Evolutionary conservation across 2,888 invertebrate genomes (phyloP), one percentile per base, ranked within the genome.

Genomic region (Hyalella azteca): DNA sequence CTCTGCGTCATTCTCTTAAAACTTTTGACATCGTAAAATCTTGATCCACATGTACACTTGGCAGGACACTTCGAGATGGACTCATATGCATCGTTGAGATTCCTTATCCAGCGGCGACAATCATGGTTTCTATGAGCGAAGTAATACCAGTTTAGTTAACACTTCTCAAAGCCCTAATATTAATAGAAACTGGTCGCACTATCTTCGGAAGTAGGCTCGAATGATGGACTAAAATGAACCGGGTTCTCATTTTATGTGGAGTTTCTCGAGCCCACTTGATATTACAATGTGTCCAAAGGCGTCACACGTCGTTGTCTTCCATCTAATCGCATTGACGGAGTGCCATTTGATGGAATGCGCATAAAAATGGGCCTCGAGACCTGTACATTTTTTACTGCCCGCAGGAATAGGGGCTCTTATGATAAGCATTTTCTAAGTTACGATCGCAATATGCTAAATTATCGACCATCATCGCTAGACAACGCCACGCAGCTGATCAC

Each of bases 281-380:
- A 54, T 54, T 54, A 54, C 54, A 26, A 7, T 54, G 26, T 54
- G 54, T 54, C 26, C 26, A 29, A 54, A 54, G 54, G 54, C 54
- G 54, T 22, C 13, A 29, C 5, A 19, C 22, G 26, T 36, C 66
- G 32, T 36, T 19, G 19, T n/a, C 9, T 29, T 7, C 29, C 32
- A 66, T 66, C 66, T 66, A 36, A 66, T 66, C 66, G 66, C 66
- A 66, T 66, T 66, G 66, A 66, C 36, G 66, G 66, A 66, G 66
- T 36, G 66, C 36, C 66, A 66, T 66, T 66, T 66, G 66, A 66
- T 66, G 66, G 66, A 66, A 66, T 66, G 66, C 36, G 36, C 66
- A 36, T 36, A 66, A 66, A 66, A 66, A 32, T 19, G n/a, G 32
- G 66, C 19, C 32, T 66, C 32, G 36, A 36, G 66, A 66, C 32